Evolutionary conservation across 2,888 invertebrate species (phyloP), one percentile per base, ranked within the genome.

Genomic region (Leuctra nigra): DNA sequence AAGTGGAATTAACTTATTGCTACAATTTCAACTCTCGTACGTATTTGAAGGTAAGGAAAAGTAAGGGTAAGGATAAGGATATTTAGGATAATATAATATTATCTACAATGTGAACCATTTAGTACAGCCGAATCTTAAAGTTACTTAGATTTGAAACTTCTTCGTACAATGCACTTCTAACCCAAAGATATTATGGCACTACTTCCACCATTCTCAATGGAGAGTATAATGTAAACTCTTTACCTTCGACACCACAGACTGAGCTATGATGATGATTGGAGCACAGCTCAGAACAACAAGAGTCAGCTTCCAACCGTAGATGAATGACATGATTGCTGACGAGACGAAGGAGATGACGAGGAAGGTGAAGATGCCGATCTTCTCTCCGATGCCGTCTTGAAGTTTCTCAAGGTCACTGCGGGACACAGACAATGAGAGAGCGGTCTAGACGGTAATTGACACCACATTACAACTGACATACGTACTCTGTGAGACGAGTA

Each of bases 341-440:
- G 69, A 63, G 2, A 76, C 29, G 56, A 70, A 70, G 1, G 69
- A 67, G 4, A 70, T 63, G 14, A 71, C 61, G 64, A 71, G 72
- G 61, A 72, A 73, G 18, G 72, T 61, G 58, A 73, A 70, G 24
- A 70, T 66, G 1, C 73, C 72, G 36, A 75, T 62, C 63, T 76
- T 75, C 62, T 76, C 76, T 3, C 75, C 75, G 6, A 75, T 72
- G 4, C 75, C 75, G 46, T 72, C 72, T 62, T 73, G 72, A 38
- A 76, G 68, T 63, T 66, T 67, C 13, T 63, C 60, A 22, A 66
- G 56, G 57, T 64, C 62, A 46, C 65, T 65, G 58, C 36, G 1
- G 2, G 36, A 3, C 3, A 11, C 11, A 11, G 11, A 13, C 11
- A 11, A 11, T 35, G 11, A 35, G 13, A 35, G 11, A 35, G 11